Evolutionary conservation across 2,113 vertebrate species (phyloP).

Genomic region (Nothocercus nigrocapillus): DNA sequence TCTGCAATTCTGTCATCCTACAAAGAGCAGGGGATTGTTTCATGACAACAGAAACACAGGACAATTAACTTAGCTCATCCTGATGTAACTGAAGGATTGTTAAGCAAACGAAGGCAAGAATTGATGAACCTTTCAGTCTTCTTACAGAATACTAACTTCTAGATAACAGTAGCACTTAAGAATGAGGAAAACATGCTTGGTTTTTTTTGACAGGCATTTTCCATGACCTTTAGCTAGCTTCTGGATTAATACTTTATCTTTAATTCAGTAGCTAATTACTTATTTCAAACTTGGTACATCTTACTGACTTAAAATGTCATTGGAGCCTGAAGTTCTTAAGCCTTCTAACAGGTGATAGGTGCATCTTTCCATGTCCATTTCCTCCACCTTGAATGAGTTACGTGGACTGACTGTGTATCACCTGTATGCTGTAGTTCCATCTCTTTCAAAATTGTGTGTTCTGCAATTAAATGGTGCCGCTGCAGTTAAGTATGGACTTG

Average conservation of each 20-base stretch:
- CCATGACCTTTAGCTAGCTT: background rate
- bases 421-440: background rate
- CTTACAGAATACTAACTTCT: background rate
- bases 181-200: background rate
- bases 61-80: background rate
- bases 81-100: background rate
- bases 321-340: background rate
- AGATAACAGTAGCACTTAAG: background rate
- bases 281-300: background rate
- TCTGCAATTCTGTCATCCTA: accelerated
- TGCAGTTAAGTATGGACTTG: background rate
- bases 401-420: background rate
- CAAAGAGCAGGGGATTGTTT: background rate
- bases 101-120: background rate
- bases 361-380: background rate
- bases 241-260: background rate
- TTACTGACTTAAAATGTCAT: background rate
- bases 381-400: background rate
- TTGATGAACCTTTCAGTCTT: background rate
- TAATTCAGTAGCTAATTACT: background rate
- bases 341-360: background rate
- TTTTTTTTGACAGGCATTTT: background rate
- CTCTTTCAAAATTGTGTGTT: accelerated
- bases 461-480: background rate
- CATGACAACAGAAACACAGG: background rate